Conservation (phyloP, 2,113 vertebrate genomes). For the Bufo bufo region DNA sequence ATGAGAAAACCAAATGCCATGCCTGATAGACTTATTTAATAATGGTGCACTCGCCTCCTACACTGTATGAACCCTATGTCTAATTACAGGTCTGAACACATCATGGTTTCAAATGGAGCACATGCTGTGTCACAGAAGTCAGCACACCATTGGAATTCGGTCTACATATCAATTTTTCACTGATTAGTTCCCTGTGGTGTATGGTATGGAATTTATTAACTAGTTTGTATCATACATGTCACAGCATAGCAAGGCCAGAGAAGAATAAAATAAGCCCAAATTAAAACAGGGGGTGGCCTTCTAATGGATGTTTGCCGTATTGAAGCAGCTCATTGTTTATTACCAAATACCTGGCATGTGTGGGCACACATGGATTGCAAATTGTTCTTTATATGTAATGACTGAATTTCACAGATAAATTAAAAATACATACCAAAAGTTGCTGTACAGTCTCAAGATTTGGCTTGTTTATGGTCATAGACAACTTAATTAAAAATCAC, state of each 20-base stretch:
- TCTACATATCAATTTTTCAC: background rate
- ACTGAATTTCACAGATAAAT: background rate
- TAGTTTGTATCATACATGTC: slow-evolving; percentile 23
- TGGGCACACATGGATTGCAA: background rate
- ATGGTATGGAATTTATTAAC: slow-evolving; percentile 19
- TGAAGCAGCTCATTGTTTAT: background rate
- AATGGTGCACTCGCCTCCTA: slow-evolving; percentile 60
- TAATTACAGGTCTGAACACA: slow-evolving; percentile 66
- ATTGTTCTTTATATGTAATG: background rate
- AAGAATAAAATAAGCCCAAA: background rate
- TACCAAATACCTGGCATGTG: background rate
- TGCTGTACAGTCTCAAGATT: background rate
- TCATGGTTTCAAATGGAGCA: slow-evolving; percentile 38
- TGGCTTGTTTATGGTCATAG: background rate
- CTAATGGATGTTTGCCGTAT: background rate
- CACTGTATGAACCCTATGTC: slow-evolving; percentile 66
- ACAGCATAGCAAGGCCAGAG: background rate
- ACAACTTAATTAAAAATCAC: background rate
- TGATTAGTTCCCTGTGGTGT: slow-evolving; percentile 19
- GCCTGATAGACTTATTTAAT: slow-evolving; percentile 55
- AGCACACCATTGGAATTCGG: background rate
- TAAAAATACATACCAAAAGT: background rate
- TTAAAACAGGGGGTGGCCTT: background rate
- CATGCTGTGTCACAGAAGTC: slow-evolving; percentile 42
- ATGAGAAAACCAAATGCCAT: slow-evolving; percentile 38